phyloP scores from a whole-genome alignment of 2,113 vertebrate genomes.

The Gobiocypris rarus region DNA sequence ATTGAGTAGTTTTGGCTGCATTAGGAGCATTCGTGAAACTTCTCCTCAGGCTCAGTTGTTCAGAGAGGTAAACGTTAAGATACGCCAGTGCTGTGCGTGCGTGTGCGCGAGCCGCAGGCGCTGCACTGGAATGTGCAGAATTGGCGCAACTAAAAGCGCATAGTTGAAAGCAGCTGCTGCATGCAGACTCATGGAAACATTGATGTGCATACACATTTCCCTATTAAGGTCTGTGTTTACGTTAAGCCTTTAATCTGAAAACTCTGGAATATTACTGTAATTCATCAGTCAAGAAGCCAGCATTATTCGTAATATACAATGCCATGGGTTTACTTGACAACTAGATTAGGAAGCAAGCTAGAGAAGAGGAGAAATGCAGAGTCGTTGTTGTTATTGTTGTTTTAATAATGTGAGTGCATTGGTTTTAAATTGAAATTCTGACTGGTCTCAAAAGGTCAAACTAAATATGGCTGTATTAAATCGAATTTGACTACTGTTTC shows the following conservation, averaged over 20 bases:
- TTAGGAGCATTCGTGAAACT: background rate
- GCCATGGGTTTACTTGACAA: too few species aligned
- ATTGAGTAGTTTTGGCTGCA: background rate
- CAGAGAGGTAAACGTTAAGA: too few species aligned
- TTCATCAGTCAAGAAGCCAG: background rate
- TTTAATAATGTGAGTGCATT: too few species aligned
- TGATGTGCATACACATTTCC: background rate
- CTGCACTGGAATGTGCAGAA: constrained; percentile 62
- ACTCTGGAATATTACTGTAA: background rate
- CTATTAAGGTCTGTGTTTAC: background rate
- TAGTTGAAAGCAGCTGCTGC: constrained; percentile 17
- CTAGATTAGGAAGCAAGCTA: too few species aligned
- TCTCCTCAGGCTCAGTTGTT: background rate
- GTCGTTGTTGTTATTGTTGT: too few species aligned
- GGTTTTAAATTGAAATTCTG: too few species aligned
- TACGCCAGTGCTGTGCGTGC: background rate
- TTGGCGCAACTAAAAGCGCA: constrained; percentile 24
- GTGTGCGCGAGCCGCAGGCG: constrained; percentile 22
- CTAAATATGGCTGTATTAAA: too few species aligned
- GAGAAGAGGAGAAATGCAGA: too few species aligned
- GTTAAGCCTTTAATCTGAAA: background rate
- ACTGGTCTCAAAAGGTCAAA: too few species aligned
- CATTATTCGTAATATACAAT: too few species aligned
- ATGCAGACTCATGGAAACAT: background rate
- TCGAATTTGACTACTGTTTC: too few species aligned